Conservation (phyloP, 2,113 vertebrate genomes). For the Chamaetylas fuelleborni region DNA sequence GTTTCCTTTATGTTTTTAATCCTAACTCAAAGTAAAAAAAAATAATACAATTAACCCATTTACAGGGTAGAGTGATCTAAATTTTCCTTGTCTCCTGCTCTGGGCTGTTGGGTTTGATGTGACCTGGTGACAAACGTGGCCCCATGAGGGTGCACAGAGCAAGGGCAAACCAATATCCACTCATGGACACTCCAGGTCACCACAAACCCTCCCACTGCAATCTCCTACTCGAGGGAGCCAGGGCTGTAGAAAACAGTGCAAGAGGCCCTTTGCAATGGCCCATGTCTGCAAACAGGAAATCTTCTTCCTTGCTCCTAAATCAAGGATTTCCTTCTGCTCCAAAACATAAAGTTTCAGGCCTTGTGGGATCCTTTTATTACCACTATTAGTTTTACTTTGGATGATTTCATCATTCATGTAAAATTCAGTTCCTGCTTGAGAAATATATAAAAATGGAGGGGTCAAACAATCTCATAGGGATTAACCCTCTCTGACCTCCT, state of each 20-base stretch:
- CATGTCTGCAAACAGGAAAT: not conserved
- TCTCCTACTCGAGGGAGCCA: not conserved
- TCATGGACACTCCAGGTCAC: not conserved
- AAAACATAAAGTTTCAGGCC: not conserved
- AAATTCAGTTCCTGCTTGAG: conserved; percentile 8
- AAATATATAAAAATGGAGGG: not conserved
- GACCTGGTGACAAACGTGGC: fast-evolving
- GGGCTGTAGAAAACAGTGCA: not conserved
- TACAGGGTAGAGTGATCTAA: not conserved
- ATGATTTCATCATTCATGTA: conserved; percentile 44
- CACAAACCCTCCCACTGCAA: fast-evolving
- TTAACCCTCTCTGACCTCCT: conserved; percentile 15
- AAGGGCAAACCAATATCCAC: not conserved
- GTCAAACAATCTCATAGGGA: conserved; percentile 22
- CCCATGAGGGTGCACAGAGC: not conserved
- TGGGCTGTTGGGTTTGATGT: not conserved
- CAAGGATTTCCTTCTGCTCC: not conserved
- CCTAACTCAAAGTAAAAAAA: too few relatives aligned
- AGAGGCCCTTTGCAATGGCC: not conserved
- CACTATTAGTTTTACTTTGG: not conserved
- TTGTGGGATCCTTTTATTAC: conserved; percentile 10
- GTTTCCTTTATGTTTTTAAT: too few relatives aligned
- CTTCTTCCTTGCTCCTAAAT: not conserved
- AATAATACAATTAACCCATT: too few relatives aligned
- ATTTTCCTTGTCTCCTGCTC: not conserved